Evolutionary conservation across 2,113 vertebrate genomes (phyloP), one percentile per base, ranked within the genome.

Genomic region (Seriola quinqueradiata): DNA sequence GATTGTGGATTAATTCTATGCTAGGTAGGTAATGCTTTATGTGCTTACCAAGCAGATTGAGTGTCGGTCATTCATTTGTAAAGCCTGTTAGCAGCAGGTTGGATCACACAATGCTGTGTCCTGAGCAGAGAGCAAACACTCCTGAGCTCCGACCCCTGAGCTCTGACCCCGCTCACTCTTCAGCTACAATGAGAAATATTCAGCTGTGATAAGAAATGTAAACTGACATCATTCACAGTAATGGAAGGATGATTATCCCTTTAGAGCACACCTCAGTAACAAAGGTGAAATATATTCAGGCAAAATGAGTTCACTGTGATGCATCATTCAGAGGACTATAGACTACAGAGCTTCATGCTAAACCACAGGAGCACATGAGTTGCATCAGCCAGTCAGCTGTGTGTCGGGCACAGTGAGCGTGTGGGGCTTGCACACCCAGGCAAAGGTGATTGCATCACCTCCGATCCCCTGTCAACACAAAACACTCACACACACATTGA

Each of bases 391-490:
- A 16, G 10, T 80, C 66, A 67, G 42, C 77, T 75, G 75, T 70
- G 63, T 66, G 77, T 66, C 70, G 12, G 42, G 9, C 23, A 16
- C 28, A 32, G 10, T 21, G 40, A 52, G 21, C 2, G 8, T 64
- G 44, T 74, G 84, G 69, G 74, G 65, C 70, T 91, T 92, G 83
- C 81, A 69, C 19, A 50, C 32, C 23, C 38, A 42, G 44, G 34
- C 79, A 74, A 58, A 89, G 74, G 58, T 69, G 69, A 82, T 92
- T 94, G 80, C 90, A 84, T 94, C 91, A 92, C 10, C 66, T 74
- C 69, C 19, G 10, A 64, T 79, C 50, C 32, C 13, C 66, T 60
- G 75, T 58, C 40, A 75, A 71, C 71, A 77, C 32, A 10, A 48
- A 19, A 48, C 34, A 23, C 58, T 38, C 48, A 70, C 63, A 70